phyloP scores from a whole-genome alignment of 2,113 vertebrate species.

The Neodontobutis hainanensis region DNA sequence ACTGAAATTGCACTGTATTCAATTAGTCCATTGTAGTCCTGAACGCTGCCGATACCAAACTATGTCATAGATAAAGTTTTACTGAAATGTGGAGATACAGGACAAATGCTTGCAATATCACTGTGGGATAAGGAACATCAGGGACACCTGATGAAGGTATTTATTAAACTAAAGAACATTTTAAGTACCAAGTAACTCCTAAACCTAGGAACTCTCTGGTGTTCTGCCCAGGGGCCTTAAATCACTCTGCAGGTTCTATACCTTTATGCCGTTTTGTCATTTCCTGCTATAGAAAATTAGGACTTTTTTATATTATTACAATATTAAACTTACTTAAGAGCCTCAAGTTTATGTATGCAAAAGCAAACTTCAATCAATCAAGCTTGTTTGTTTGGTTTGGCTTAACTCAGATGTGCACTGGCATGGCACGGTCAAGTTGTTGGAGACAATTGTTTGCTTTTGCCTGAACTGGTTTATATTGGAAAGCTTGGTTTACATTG shows the following conservation, averaged over 20 bases:
- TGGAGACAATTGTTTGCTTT: neutral
- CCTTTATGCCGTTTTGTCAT: slow-evolving; percentile 21
- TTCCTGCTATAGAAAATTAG: slow-evolving; percentile 14
- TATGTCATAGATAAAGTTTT: too few species aligned
- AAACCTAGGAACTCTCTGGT: slow-evolving; percentile 47
- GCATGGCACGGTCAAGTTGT: neutral
- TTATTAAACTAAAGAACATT: slow-evolving; percentile 10
- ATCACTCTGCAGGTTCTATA: slow-evolving; percentile 34
- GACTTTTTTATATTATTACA: neutral
- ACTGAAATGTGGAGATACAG: too few species aligned
- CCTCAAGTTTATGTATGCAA: neutral
- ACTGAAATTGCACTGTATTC: too few species aligned
- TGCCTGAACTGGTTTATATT: neutral
- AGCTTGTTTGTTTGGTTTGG: too few species aligned
- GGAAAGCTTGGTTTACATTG: neutral
- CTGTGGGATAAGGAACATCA: neutral
- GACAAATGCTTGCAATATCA: neutral
- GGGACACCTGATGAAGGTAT: slow-evolving; percentile 11
- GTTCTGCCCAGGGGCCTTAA: slow-evolving; percentile 67
- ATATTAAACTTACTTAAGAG: neutral
- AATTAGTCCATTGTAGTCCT: too few species aligned
- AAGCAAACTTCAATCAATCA: neutral
- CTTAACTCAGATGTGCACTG: too few species aligned
- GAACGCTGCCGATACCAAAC: too few species aligned
- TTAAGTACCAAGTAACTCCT: slow-evolving; percentile 28